Evolutionary conservation across 1,140 invertebrate species (phyloP), one percentile per base, ranked within the genome.

Genomic region (Drosophila insularis): DNA sequence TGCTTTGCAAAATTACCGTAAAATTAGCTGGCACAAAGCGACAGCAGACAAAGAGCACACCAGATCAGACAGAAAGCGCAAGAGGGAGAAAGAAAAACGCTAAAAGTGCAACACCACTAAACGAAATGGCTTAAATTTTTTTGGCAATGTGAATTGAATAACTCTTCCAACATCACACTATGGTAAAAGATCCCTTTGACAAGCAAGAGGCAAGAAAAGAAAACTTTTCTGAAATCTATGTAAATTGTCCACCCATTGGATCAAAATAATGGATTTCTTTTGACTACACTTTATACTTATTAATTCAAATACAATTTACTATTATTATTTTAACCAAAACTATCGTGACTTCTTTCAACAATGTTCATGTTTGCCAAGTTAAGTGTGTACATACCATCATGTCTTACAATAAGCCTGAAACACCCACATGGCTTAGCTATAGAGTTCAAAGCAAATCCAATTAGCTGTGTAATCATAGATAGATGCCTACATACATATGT

Each of bases 1-100:
- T 80, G 76, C 79, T 89, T 74, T 85, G 76, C 68, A 86, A 75
- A 90, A 86, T 90, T 86, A 86, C 76, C 86, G 86, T 90, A 86
- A 90, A 90, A 90, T 90, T 90, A 90, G 84, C 80, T 78, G 50
- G 61, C 64, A 63, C 68, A 80, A 60, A 55, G 43, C 54, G 58
- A 69, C 27, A 23, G 27, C 23, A 56, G 60, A 50, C 43, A 50
- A 50, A 50, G 43, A 50, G 4, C 43, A 50, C 17, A 21, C 17
- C 19, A 8, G 17, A 0, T 0, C 27, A 19, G 43, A 46, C 3
- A 46, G 43, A 46, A 14, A 19, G 43, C 8, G 43, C 14, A 14
- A 50, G 43, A 50, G 17, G 19, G 17, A 50, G 43, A 50, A 5
- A 50, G 43, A 21, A 50, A 50, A 50, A 14, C 17, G 17, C 17